phyloP scores from a whole-genome alignment of 2,888 invertebrate species.

The Drosophila nr. medialis region DNA sequence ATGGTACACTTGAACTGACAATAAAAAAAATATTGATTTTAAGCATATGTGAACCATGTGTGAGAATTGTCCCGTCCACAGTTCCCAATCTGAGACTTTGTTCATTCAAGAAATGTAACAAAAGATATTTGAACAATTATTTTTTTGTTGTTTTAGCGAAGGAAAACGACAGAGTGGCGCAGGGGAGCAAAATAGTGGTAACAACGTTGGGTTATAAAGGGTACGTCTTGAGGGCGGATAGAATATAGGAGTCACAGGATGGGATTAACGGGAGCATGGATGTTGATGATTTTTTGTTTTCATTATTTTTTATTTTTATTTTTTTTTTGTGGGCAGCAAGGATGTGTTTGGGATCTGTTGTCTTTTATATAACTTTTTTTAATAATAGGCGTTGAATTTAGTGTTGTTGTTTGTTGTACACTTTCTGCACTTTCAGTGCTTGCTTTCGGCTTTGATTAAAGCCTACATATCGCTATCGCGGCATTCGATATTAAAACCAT shows the following conservation, averaged over 20 bases:
- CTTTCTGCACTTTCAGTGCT: constrained; percentile 40
- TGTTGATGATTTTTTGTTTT: constrained; percentile 32
- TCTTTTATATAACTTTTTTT: constrained; percentile 29
- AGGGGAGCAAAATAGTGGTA: constrained; percentile 54
- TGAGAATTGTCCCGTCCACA: constrained; percentile 91
- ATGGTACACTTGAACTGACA: constrained; percentile 51
- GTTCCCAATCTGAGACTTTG: constrained; percentile 90
- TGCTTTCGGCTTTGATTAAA: constrained; percentile 42
- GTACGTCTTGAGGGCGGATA: constrained; percentile 39
- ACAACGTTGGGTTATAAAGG: constrained; percentile 52
- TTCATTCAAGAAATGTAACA: constrained; percentile 67
- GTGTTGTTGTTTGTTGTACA: constrained; percentile 60
- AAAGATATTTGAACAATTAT: constrained; percentile 26
- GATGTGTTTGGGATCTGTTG: constrained; percentile 71
- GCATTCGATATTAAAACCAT: constrained; percentile 57
- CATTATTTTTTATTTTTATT: not conserved
- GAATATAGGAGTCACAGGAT: constrained; percentile 42
- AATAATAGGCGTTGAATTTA: constrained; percentile 56
- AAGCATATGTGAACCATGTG: constrained; percentile 86
- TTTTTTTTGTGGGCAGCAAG: constrained; percentile 34
- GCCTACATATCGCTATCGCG: constrained; percentile 84
- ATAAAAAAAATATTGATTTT: constrained; percentile 38
- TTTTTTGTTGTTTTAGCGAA: constrained; percentile 54
- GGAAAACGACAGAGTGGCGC: constrained; percentile 69
- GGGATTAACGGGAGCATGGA: constrained; percentile 46